Evolutionary conservation across 2,888 invertebrate genomes (phyloP).

Genomic region (Polyploca ridens): DNA sequence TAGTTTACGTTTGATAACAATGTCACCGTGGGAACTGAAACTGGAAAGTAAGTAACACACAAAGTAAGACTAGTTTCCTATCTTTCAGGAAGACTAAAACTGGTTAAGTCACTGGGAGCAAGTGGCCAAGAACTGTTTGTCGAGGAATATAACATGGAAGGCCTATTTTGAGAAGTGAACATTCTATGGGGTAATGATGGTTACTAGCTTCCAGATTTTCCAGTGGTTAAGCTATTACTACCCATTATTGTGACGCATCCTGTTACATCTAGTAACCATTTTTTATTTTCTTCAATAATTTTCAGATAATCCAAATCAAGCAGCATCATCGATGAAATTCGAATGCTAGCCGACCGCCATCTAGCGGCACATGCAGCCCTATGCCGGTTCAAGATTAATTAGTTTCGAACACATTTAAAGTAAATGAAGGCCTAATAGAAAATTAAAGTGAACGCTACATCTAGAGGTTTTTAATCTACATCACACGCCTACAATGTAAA

Average conservation of each 20-base stretch:
- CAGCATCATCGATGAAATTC: background rate
- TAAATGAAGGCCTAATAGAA: constrained; percentile 9
- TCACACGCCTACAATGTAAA: constrained; percentile 57
- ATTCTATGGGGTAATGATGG: background rate
- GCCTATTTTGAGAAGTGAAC: too few species aligned
- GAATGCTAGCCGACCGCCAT: background rate
- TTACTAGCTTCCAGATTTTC: background rate
- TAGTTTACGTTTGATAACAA: too few species aligned
- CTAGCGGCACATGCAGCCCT: background rate
- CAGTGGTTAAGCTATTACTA: background rate
- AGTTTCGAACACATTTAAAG: constrained; percentile 4
- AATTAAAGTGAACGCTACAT: constrained; percentile 12
- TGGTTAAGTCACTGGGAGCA: too few species aligned
- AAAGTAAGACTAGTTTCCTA: too few species aligned
- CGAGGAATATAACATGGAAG: too few species aligned
- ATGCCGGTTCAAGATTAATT: background rate
- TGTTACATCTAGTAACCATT: background rate
- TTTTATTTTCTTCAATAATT: background rate
- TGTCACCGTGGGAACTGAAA: too few species aligned
- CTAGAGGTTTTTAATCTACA: constrained; percentile 30
- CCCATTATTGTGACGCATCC: too few species aligned
- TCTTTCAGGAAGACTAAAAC: too few species aligned
- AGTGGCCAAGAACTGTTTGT: too few species aligned
- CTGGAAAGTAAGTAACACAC: too few species aligned
- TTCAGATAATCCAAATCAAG: background rate